Conservation (phyloP, 2,797 vertebrate species). For the Xenops minutus region DNA sequence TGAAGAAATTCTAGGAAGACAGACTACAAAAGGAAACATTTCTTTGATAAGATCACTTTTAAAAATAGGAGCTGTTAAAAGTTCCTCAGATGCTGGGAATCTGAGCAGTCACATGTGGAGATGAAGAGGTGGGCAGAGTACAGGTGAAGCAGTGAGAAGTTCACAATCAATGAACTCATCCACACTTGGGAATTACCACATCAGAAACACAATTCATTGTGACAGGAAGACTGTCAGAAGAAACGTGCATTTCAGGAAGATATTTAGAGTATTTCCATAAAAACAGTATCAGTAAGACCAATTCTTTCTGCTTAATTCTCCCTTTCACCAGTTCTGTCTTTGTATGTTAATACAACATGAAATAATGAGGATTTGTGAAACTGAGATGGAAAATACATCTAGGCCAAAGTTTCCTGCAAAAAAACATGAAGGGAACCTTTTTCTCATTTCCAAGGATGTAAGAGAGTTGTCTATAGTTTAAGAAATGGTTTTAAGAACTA, state of each 20-base stretch:
- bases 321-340: not conserved
- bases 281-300: not conserved
- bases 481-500: not conserved
- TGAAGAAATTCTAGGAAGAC: not conserved
- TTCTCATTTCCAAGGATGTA: not conserved
- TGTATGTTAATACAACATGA: not conserved
- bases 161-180: not conserved
- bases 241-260: not conserved
- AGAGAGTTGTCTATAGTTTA: not conserved
- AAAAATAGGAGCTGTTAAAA: not conserved
- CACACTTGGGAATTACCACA: not conserved
- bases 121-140: not conserved
- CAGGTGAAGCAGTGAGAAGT: not conserved
- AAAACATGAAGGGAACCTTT: not conserved
- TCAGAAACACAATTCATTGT: not conserved
- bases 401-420: not conserved
- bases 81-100: not conserved
- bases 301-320: not conserved
- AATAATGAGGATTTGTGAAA: constrained; percentile 3
- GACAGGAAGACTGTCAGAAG: not conserved
- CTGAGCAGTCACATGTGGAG: not conserved
- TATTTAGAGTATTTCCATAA: not conserved
- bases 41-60: not conserved
- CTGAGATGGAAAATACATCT: not conserved
- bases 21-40: not conserved